These are phyloP conservation scores for Dicyrtomina minuta DNA, from an alignment of 2,888 invertebrate species.

Conservation along the genomic window DNA sequence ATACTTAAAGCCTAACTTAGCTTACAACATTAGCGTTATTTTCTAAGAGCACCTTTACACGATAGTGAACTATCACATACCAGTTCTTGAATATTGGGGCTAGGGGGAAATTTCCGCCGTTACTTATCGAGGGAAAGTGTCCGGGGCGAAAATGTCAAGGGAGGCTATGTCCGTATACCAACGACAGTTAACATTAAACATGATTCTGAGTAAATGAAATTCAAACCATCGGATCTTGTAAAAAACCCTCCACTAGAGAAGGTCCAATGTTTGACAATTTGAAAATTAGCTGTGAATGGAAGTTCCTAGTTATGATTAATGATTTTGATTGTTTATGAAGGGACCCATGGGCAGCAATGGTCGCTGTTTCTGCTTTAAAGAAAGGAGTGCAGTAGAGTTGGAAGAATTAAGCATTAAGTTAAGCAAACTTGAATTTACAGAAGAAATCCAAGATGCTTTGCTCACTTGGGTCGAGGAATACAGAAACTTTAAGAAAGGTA, in stretches of 20 bases:
- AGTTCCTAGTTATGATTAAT: neutral
- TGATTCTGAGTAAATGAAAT: too few species aligned
- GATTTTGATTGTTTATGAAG: conserved; percentile 2
- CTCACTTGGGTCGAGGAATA: conserved; percentile 51
- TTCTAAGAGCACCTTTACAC: too few species aligned
- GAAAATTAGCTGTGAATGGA: neutral
- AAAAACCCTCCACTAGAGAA: neutral
- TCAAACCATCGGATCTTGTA: too few species aligned
- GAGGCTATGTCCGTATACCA: too few species aligned
- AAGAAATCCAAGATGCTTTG: conserved; percentile 38
- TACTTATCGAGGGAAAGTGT: too few species aligned
- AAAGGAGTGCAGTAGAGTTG: conserved; percentile 38
- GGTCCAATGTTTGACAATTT: neutral
- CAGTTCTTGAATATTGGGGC: too few species aligned
- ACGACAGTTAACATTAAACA: too few species aligned
- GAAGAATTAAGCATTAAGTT: conserved; percentile 29
- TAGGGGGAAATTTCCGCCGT: too few species aligned
- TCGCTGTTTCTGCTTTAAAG: conserved; percentile 42
- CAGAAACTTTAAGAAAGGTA: conserved; percentile 51
- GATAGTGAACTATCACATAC: too few species aligned
- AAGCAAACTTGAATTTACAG: conserved; percentile 31
- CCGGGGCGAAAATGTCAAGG: too few species aligned
- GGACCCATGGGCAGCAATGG: conserved; percentile 34
- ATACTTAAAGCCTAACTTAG: too few species aligned
- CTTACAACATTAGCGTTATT: too few species aligned